phyloP scores from a whole-genome alignment of 2,888 invertebrate genomes.

The Mesoligia furuncula region DNA sequence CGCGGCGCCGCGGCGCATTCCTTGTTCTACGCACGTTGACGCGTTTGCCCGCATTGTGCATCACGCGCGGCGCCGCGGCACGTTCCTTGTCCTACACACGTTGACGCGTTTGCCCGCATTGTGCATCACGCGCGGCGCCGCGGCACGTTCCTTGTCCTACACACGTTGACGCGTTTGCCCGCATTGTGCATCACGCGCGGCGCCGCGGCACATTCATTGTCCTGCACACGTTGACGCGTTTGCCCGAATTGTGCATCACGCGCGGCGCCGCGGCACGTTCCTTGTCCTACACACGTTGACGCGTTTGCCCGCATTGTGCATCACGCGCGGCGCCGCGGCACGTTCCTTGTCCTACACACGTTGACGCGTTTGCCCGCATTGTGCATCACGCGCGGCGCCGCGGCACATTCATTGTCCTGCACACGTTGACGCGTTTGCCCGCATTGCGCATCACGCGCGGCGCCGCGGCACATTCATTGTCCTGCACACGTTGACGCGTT shows the following conservation, averaged over 20 bases:
- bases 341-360: slow-evolving; percentile 18
- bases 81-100: slow-evolving; percentile 18
- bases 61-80: too few relatives aligned
- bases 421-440: slow-evolving; percentile 4
- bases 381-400: too few relatives aligned
- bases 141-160: slow-evolving; percentile 20
- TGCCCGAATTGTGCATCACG: neutral
- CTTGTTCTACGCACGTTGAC: slow-evolving; percentile 10
- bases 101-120: slow-evolving; percentile 8
- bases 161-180: slow-evolving; percentile 4
- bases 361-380: slow-evolving; percentile 8
- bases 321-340: too few relatives aligned
- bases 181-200: slow-evolving; percentile 2
- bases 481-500: slow-evolving; percentile 8
- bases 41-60: neutral
- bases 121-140: too few relatives aligned
- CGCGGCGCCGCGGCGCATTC: slow-evolving; percentile 31
- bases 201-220: slow-evolving; percentile 23
- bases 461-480: slow-evolving; percentile 23
- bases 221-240: slow-evolving; percentile 8
- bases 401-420: slow-evolving; percentile 20
- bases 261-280: slow-evolving; percentile 30
- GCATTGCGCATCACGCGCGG: slow-evolving; percentile 1
- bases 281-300: slow-evolving; percentile 11
- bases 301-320: neutral